Evolutionary conservation across 1,140 invertebrate genomes (phyloP), one percentile per base, ranked within the genome.

Genomic region (Schlechtendalia chinensis): DNA sequence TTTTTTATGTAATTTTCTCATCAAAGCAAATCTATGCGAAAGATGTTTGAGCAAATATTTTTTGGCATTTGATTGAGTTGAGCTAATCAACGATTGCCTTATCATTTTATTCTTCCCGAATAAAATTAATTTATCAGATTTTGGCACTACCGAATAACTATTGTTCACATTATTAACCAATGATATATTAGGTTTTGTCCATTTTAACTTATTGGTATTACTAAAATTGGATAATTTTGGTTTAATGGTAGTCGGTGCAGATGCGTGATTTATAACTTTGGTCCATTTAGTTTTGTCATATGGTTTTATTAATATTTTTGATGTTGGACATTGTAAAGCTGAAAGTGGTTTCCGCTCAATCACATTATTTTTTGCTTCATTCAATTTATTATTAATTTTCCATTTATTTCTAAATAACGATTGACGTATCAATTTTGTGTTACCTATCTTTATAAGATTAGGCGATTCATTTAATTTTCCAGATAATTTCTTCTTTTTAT

Each of bases 91-190:
- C 5, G 75, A 79, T 27, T 79, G 75, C 50, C 75, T 59, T 47
- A 79, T 79, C 16, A 79, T 79, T 79, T 79, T 79, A 79, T 79
- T 79, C 1, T 61, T 79, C 17, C 75, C 75, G 63, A 79, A 79
- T 29, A 79, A 79, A 79, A 79, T 79, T 17, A 79, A 45, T 63
- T 79, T 79, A 45, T 79, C 75, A 24, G 39, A 24, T 50, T 79
- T 61, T 47, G 32, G 75, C 27, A 24, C 0, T 50, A n/a, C 2
- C 12, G 72, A 0, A 27, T 45, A 3, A 12, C 12, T 79, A 79
- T 63, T 79, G 11, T 79, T 61, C 1, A 63, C n/a, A 50, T 79
- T 61, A 61, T 79, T 61, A 12, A 79, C 75, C 22, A 63, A 27
- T 59, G 47, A 79, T 24, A 47, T 79, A 61, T 47, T 79, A 3